A percentile compares a stretch with the other conserved stretches of the same genome.
phyloP scores from a whole-genome alignment of 2,113 vertebrate species.

The Paramormyrops kingsleyae region DNA sequence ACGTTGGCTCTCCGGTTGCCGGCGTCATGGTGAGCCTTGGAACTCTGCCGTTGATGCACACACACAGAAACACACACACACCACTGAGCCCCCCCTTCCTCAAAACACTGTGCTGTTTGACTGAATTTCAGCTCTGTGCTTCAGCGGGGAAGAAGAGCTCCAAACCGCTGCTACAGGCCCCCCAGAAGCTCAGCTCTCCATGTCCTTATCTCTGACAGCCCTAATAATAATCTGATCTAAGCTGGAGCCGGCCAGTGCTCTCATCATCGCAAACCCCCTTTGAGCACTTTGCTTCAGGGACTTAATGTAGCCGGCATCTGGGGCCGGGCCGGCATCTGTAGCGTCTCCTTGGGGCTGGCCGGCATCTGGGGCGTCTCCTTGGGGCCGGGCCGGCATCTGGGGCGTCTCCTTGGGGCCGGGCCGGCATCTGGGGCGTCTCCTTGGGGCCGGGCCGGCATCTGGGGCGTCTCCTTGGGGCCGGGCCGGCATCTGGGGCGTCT shows the following conservation, averaged over 20 bases:
- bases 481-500: too few species aligned
- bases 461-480: too few species aligned
- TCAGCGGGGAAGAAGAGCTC: neutral
- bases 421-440: too few species aligned
- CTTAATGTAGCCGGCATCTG: neutral
- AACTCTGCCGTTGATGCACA: neutral
- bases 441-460: too few species aligned
- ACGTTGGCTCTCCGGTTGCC: neutral
- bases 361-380: too few species aligned
- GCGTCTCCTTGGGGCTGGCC: too few species aligned
- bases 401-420: too few species aligned
- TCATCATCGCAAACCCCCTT: neutral
- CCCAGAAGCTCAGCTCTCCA: neutral
- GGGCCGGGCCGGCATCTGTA: too few species aligned
- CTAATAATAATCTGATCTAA: neutral
- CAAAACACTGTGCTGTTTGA: neutral
- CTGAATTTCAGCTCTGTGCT: neutral
- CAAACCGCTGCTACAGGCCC: neutral
- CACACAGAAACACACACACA: too few species aligned
- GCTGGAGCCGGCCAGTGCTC: neutral
- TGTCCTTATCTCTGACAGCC: neutral
- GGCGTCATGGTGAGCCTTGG: neutral
- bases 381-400: too few species aligned
- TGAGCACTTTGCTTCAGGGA: neutral
- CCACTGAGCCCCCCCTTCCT: too few species aligned